Evolutionary conservation across 2,797 vertebrate genomes (phyloP).

Genomic region (Lycodopsis pacificus): DNA sequence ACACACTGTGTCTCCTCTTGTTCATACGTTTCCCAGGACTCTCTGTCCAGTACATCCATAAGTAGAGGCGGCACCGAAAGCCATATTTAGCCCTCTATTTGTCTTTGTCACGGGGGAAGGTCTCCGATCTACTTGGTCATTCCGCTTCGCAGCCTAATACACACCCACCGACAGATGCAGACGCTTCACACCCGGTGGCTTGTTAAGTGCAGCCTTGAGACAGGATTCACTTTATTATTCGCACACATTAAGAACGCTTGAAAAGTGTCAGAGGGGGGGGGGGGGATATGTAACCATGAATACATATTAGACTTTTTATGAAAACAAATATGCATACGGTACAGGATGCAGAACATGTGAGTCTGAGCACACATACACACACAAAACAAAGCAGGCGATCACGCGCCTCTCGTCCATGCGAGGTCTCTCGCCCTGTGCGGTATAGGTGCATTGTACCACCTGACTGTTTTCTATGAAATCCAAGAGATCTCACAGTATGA

Average conservation of each 20-base stretch:
- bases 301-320: conserved; percentile 16
- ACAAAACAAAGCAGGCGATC: conserved; percentile 5
- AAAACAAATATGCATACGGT: conserved; percentile 10
- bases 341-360: not conserved
- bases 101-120: conserved; percentile 60
- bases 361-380: not conserved
- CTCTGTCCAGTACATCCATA: conserved; percentile 20
- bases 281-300: conserved; percentile 21
- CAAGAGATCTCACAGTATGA: conserved; percentile 60
- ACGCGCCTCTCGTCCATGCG: conserved; percentile 1
- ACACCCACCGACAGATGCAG: conserved; percentile 11
- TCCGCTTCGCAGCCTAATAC: not conserved
- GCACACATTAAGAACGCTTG: conserved; percentile 5
- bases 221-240: conserved; percentile 51
- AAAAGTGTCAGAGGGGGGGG: not conserved
- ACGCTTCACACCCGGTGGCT: not conserved
- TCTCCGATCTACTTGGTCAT: conserved; percentile 41
- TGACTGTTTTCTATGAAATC: conserved; percentile 66
- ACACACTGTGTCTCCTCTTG: not conserved
- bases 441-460: conserved; percentile 38
- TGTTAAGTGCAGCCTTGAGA: conserved; percentile 42
- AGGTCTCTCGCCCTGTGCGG: conserved; percentile 6
- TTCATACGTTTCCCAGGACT: conserved; percentile 30
- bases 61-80: conserved; percentile 1
- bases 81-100: conserved; percentile 38